A percentile compares a stretch with the other conserved stretches of the same genome.
Evolutionary conservation across 2,113 vertebrate species (phyloP).

Genomic region (Arenaria interpres): DNA sequence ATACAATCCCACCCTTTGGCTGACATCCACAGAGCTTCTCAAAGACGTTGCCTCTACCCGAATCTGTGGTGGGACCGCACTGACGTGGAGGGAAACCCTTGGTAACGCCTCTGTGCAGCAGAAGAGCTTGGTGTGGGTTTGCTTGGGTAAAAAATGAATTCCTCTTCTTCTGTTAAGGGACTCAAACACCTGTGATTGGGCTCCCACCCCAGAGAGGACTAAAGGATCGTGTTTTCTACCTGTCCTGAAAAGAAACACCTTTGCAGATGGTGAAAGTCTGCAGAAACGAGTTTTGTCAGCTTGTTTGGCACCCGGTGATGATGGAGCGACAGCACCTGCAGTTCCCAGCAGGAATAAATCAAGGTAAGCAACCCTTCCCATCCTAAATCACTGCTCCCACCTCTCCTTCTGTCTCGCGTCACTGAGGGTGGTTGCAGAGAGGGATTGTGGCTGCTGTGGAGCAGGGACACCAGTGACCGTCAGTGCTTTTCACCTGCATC

Average conservation of each 20-base stretch:
- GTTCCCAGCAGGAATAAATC: background rate
- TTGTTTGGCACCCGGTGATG: background rate
- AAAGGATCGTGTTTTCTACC: background rate
- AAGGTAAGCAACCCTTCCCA: background rate
- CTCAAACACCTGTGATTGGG: fast-evolving
- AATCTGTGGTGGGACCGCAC: background rate
- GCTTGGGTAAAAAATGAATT: background rate
- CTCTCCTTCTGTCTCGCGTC: fast-evolving
- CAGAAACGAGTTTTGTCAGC: background rate
- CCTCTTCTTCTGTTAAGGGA: background rate
- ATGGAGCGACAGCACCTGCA: background rate
- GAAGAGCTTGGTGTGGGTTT: background rate
- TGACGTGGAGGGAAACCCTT: background rate
- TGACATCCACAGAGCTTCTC: background rate
- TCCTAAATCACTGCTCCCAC: fast-evolving
- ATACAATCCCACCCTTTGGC: background rate
- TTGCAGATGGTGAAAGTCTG: background rate
- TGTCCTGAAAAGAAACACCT: background rate
- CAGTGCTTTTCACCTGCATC: background rate
- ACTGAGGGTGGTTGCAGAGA: fast-evolving
- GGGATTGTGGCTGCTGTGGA: background rate
- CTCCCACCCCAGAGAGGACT: background rate
- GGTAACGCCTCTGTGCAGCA: background rate
- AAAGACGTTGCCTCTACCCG: background rate
- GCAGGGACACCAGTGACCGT: background rate